Evolutionary conservation across 2,888 invertebrate species (phyloP).

Genomic region (Eilema griseolum): DNA sequence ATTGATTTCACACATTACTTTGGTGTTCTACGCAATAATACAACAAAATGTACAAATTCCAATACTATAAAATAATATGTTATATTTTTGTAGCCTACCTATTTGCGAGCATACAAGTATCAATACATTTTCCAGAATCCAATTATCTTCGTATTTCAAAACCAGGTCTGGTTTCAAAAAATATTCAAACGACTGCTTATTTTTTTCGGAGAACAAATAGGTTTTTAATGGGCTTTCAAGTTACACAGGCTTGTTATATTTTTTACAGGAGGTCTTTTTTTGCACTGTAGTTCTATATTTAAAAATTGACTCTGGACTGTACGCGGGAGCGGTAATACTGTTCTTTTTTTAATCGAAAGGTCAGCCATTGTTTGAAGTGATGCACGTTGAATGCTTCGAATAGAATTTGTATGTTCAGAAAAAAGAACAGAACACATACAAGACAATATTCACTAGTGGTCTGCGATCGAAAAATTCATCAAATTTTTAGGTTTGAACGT

Average conservation of each 20-base stretch:
- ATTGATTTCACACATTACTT: neutral
- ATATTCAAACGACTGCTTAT: neutral
- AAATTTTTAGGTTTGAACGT: neutral
- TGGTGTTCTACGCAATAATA: neutral
- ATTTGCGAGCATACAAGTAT: neutral
- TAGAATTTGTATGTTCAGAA: neutral
- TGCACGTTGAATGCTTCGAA: conserved; percentile 4
- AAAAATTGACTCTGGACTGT: neutral
- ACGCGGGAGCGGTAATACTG: neutral
- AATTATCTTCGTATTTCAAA: conserved; percentile 1
- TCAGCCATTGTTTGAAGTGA: conserved; percentile 5
- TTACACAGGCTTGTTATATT: neutral
- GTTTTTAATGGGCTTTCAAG: neutral
- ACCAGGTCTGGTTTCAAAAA: conserved; percentile 2
- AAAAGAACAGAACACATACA: neutral
- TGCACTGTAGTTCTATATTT: conserved; percentile 7
- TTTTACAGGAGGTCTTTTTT: neutral
- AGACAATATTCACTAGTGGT: neutral
- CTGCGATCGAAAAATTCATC: neutral
- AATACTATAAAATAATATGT: too few relatives aligned
- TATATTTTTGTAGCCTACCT: neutral
- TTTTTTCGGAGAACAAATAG: conserved; percentile 4
- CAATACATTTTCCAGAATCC: conserved; percentile 16
- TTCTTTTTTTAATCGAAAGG: neutral
- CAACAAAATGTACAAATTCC: too few relatives aligned